Base-by-base conservation (phyloP, 2,888 invertebrate genomes). In the Heliconius hortense region DNA sequence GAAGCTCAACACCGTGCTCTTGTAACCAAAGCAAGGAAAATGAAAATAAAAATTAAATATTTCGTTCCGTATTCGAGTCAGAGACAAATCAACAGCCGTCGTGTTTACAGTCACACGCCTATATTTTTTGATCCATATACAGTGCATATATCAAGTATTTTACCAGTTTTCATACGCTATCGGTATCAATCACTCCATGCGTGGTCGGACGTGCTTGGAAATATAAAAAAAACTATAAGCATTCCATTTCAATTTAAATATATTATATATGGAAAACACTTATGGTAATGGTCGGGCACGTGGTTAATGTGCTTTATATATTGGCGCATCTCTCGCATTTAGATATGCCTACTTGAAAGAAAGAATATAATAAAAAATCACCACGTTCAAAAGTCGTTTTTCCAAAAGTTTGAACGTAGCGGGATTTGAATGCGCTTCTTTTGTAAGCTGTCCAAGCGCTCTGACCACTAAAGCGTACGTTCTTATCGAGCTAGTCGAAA, bases 111-210 rank as follows among this genome's bases (percentile, higher is more conserved):
- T 56, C n/a, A n/a, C 56, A 56, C 10, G 11, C n/a, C 11, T 48
- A 18, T 48, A 48, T 48, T 48, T 48, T 48, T 48, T 7, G 64
- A 70, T 56, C 62, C 21, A 28, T 5, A 39, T 11, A 56, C 21
- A 62, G n/a, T 21, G 18, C n/a, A 2, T 26, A 15, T 13, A 48
- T 43, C n/a, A 35, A 28, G 31, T 21, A 62, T 28, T 62, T 59
- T 13, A 21, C 59, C 26, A 39, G 24, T 72, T 74, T 77, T 77
- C 73, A 70, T 78, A 76, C 66, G 24, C 74, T n/a, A 53, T 74
- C 60, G 71, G 77, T 77, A 79, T 79, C 79, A 79, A 79, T 78
- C 73, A 77, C 72, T 79, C 76, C 59, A 63, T 18, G 75, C 77
- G 75, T 69, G 73, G 72, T 39, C 62, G 73, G 31, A 67, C 72